Conservation (phyloP, 2,888 invertebrate species). For the Invenusta paracnida region DNA sequence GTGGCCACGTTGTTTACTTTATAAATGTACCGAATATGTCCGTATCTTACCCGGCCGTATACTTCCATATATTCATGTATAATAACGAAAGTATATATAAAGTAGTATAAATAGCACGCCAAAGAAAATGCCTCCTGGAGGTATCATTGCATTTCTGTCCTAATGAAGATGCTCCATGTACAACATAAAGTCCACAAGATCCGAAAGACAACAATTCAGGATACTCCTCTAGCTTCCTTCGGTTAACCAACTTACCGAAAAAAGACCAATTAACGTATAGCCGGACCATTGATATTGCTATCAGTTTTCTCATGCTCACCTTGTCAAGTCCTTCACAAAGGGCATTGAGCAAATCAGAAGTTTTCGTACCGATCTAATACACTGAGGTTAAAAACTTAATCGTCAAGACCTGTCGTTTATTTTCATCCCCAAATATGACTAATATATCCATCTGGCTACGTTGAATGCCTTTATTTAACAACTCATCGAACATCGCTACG, state of each 20-base stretch:
- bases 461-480: neutral
- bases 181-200: too few species aligned
- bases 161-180: neutral
- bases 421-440: neutral
- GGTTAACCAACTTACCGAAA: neutral
- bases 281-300: neutral
- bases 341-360: neutral
- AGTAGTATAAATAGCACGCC: neutral
- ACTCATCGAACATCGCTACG: neutral
- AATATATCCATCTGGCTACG: too few species aligned
- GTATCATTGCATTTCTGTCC: neutral
- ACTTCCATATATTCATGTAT: too few species aligned
- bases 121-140: neutral
- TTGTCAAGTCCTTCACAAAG: neutral
- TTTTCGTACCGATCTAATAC: neutral
- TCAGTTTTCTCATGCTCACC: neutral
- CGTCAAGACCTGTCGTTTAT: neutral
- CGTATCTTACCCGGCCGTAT: too few species aligned
- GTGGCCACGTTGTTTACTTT: too few species aligned
- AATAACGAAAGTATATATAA: too few species aligned
- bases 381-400: too few species aligned
- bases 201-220: neutral
- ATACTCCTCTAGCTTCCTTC: neutral
- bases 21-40: too few species aligned
- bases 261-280: too few species aligned